Evolutionary conservation across 2,113 vertebrate species (phyloP).

Genomic region (Girardinichthys multiradiatus): DNA sequence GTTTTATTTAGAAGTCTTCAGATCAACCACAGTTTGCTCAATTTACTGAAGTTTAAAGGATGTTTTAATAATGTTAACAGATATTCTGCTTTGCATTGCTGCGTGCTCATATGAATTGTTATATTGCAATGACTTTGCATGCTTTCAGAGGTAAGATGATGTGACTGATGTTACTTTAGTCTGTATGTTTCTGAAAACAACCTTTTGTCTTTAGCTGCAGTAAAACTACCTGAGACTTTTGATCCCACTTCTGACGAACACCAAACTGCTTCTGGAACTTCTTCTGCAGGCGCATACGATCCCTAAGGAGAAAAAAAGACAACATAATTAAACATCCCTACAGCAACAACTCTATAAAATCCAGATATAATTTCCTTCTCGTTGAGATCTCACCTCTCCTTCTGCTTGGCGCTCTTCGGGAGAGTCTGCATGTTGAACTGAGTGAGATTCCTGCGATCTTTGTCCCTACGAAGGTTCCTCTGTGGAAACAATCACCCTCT

Average conservation of each 20-base stretch:
- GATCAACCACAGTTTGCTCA: too few species aligned
- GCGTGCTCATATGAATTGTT: too few species aligned
- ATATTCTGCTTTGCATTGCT: too few species aligned
- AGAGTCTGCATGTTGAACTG: constrained; percentile 98
- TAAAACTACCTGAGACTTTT: constrained; percentile 92
- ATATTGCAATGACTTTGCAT: too few species aligned
- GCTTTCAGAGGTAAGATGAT: not conserved
- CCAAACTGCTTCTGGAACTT: constrained; percentile 99
- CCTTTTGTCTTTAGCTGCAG: not conserved
- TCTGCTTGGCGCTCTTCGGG: constrained; percentile 98
- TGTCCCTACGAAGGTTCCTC: constrained; percentile 97
- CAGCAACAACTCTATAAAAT: too few species aligned
- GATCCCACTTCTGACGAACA: constrained; percentile 99
- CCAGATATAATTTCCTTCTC: not conserved
- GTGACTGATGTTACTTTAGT: not conserved
- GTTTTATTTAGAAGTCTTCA: too few species aligned
- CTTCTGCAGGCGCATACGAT: constrained; percentile 95
- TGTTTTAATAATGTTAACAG: too few species aligned
- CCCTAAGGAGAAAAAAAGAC: constrained; percentile 77
- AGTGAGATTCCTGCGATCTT: constrained; percentile 94
- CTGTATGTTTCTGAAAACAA: not conserved
- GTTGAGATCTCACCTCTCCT: constrained; percentile 87
- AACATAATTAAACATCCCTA: fast-evolving
- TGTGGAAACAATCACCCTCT: constrained; percentile 56
- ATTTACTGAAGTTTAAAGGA: too few species aligned